Evolutionary conservation across 2,797 vertebrate species (phyloP), one percentile per base, ranked within the genome.

Genomic region (Poeciliopsis gracilis): DNA sequence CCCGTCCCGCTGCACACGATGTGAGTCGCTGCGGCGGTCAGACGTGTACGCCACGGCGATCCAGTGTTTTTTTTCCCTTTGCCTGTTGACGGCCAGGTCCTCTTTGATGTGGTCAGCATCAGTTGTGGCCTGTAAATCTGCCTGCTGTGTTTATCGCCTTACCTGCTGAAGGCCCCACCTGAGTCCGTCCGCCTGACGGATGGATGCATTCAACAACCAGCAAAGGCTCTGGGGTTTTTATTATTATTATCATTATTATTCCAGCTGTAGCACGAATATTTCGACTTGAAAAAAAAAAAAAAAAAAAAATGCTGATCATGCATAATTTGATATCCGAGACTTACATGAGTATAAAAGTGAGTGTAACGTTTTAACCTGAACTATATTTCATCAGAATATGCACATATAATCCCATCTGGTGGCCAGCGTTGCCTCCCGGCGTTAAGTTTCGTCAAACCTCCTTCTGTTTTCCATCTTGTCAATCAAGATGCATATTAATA

Each of bases 71-170:
- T 53, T 51, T 88, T 89, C 88, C 93, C 91, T 83, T 87, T 87
- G 74, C 78, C 82, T 75, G n/a, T 94, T 94, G 94, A 95, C 82
- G 93, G 88, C 89, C 93, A 86, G 79, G 86, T 78, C 76, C 80
- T 70, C 94, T 97, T 96, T 97, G 94, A 95, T 95, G 93, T 94
- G 83, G 70, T 87, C 84, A 69, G 57, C 80, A 84, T 95, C 90
- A 88, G 85, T 94, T 92, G 87, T 88, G 88, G 86, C 89, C 91
- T 92, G 90, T 91, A 96, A 96, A 93, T 86, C 74, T 38, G 75
- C 77, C 75, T 78, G 63, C 74, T 74, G 81, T 94, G 94, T 96
- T 96, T 95, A 94, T 93, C 82, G 83, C 90, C 88, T 96, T 95
- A 95, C 82, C 90, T 93, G 92, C 88, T 95, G 77, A 49, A 96